Percentiles rank a stretch among this genome's conserved stretches.
These are phyloP conservation scores for Ophion obscuratus DNA, from an alignment of 2,888 invertebrate species.

Conservation along the genomic window DNA sequence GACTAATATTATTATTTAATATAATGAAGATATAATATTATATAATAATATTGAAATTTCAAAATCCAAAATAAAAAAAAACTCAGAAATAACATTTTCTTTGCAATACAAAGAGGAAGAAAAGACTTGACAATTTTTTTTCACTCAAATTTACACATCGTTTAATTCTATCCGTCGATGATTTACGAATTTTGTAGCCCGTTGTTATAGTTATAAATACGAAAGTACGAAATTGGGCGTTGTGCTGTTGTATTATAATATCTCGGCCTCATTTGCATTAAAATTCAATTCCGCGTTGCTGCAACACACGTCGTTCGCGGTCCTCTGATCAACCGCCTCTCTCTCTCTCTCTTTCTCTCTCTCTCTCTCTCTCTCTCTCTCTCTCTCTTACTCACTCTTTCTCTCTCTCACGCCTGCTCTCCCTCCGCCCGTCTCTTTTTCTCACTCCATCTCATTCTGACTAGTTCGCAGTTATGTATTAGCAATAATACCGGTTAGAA, in stretches of 20 bases:
- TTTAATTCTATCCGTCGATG: not conserved
- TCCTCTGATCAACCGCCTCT: conserved; percentile 41
- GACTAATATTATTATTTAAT: too few species aligned
- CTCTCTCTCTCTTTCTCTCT: conserved; percentile 16
- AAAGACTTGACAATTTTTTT: not conserved
- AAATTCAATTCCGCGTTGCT: conserved; percentile 64
- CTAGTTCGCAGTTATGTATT: conserved; percentile 27
- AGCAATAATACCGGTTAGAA: conserved; percentile 60
- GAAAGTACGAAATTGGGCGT: conserved; percentile 29
- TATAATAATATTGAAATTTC: too few species aligned
- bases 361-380: conserved; percentile 24
- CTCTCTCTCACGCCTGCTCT: not conserved
- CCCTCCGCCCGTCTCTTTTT: not conserved
- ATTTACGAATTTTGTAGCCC: not conserved
- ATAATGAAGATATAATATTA: too few species aligned
- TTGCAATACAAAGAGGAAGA: not conserved
- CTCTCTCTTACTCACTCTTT: conserved; percentile 7
- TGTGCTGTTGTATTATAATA: conserved; percentile 33
- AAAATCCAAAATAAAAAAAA: too few species aligned
- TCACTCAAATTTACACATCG: not conserved
- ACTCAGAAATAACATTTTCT: too few species aligned
- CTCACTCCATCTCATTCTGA: conserved; percentile 25
- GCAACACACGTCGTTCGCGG: conserved; percentile 52
- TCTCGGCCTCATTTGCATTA: conserved; percentile 55
- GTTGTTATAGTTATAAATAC: not conserved